Base-by-base conservation (phyloP, 1,140 invertebrate genomes). In the Piezodorus guildinii region DNA sequence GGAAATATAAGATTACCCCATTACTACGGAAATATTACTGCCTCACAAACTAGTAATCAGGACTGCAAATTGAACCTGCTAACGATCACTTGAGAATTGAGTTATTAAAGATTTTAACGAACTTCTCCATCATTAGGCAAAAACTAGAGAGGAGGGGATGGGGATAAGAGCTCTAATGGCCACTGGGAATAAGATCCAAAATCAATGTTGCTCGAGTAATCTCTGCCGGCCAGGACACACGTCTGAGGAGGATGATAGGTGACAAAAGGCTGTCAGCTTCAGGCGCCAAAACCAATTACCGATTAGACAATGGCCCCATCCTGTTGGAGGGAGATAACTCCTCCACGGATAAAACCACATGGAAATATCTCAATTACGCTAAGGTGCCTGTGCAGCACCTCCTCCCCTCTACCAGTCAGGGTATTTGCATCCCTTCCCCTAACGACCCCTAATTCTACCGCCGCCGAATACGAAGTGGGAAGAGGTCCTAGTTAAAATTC, bases 381-480 rank as follows among this genome's bases (percentile, higher is more conserved):
- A 49, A 56, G 52, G 52, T 56, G 52, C 23, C 52, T 56, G 17
- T 15, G 15, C 21, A 49, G 3, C 6, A 9, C 16, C 46, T n/a
- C 6, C 16, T n/a, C 46, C 16, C 9, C 21, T n/a, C n/a, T n/a
- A 21, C 6, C 46, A 6, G 5, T 4, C 51, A 16, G 52, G 23
- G 23, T 56, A 56, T 56, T 56, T 56, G 52, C 52, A 56, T 56
- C 52, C 21, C 52, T 16, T 23, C 52, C 52, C 23, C 52, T 25
- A 56, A 25, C 52, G 23, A 21, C 52, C 23, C 52, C 52, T 56
- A 56, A 56, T 56, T 56, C 17, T 56, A 23, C 52, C 17, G 52
- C 17, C 52, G 52, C 21, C 52, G 52, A 56, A 56, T 56, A 56
- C 52, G 52, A 56, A 56, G 52, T 56, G 52, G 52, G 17, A 23